A percentile compares a stretch with the other conserved stretches of the same genome.
Evolutionary conservation across 2,797 vertebrate species (phyloP).

Genomic region (Glyptemys insculpta): DNA sequence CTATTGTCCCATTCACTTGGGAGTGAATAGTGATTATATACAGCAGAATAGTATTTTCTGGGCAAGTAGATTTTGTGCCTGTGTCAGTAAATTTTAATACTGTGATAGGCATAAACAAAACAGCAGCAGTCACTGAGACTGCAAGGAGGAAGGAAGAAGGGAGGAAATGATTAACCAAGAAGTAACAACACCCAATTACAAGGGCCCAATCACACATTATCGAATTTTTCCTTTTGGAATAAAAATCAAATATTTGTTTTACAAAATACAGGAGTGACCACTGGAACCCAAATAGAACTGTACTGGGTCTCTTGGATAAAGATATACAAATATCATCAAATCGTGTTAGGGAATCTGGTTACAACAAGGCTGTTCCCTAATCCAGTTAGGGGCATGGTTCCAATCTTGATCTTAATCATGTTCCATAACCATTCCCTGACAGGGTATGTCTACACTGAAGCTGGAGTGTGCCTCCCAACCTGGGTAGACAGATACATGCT

Average conservation of each 20-base stretch:
- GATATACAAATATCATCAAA: neutral
- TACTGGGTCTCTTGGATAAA: neutral
- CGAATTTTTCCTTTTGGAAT: neutral
- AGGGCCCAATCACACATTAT: neutral
- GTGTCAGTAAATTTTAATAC: neutral
- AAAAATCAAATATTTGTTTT: neutral
- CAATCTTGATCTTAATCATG: neutral
- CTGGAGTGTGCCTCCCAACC: neutral
- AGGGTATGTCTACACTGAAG: neutral
- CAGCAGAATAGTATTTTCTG: neutral
- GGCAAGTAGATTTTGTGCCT: neutral
- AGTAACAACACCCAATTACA: neutral
- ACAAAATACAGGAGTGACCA: neutral
- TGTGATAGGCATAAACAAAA: neutral
- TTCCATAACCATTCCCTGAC: neutral
- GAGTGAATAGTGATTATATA: neutral
- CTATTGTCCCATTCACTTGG: neutral
- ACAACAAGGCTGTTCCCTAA: fast-evolving
- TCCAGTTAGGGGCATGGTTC: neutral
- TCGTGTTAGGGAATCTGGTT: neutral
- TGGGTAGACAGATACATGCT: neutral
- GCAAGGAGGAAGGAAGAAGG: conserved; percentile 38
- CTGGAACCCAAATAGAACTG: neutral
- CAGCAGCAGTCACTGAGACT: neutral
- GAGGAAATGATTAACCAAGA: conserved; percentile 46